These are phyloP conservation scores for Enteromius fasciolatus DNA, from an alignment of 2,797 vertebrate species.

Conservation along the genomic window DNA sequence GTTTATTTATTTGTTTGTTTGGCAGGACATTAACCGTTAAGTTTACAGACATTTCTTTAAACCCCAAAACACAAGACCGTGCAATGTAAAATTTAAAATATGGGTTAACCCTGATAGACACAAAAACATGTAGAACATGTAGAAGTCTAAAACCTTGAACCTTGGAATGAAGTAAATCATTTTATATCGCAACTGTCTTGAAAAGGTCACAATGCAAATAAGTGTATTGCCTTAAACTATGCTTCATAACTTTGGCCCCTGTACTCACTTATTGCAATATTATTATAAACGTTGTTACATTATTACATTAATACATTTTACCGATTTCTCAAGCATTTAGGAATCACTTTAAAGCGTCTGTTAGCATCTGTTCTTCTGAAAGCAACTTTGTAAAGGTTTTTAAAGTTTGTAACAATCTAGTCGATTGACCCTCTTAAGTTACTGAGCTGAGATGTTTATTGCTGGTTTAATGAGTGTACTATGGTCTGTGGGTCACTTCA, in stretches of 20 bases:
- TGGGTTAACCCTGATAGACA: background rate
- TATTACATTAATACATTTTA: background rate
- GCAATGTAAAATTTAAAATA: background rate
- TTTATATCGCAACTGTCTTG: background rate
- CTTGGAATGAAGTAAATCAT: background rate
- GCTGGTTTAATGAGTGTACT: conserved; percentile 33
- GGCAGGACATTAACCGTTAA: background rate
- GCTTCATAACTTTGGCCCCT: background rate
- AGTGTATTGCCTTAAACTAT: background rate
- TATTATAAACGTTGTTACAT: background rate
- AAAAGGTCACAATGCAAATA: background rate
- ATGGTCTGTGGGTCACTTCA: conserved; percentile 61
- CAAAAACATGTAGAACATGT: background rate
- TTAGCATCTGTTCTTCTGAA: background rate
- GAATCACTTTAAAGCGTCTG: background rate
- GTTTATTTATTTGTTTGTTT: background rate
- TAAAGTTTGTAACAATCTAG: background rate
- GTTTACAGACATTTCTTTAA: background rate
- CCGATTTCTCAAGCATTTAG: background rate
- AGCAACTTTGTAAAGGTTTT: background rate
- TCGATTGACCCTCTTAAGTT: background rate
- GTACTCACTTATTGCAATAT: too few species aligned
- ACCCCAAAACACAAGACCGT: background rate
- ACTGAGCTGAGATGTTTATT: conserved; percentile 15
- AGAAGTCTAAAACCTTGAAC: background rate